Conservation (phyloP, 2,888 invertebrate genomes). For the Eurytoma californica region DNA sequence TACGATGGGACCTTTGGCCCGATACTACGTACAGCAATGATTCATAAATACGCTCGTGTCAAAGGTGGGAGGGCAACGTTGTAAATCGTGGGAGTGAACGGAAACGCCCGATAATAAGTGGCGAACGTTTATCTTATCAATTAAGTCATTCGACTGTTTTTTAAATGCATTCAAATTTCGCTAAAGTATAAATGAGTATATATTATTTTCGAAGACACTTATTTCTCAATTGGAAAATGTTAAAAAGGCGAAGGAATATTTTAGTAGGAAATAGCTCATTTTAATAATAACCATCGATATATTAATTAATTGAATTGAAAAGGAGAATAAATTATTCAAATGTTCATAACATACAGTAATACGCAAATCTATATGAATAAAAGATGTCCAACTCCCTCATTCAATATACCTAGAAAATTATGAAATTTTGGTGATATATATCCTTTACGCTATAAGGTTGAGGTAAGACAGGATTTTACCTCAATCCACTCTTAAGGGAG, state of each 20-base stretch:
- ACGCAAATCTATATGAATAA: no score
- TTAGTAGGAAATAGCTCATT: neutral
- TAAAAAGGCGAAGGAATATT: neutral
- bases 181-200: no score
- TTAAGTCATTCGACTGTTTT: constrained; percentile 15
- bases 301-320: no score
- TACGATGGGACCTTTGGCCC: constrained; percentile 8
- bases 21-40: constrained; percentile 10
- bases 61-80: neutral
- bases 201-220: no score
- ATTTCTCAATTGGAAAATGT: neutral
- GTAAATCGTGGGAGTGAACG: constrained; percentile 21
- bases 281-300: neutral
- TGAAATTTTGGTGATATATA: no score
- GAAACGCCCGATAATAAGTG: neutral
- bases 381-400: no score
- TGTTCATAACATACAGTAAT: no score
- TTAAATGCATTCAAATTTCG: neutral
- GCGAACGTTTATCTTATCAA: constrained; percentile 21
- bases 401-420: no score
- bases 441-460: no score
- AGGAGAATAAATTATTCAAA: no score
- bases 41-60: constrained; percentile 30
- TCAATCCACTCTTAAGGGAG: no score
- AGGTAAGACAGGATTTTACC: no score